Percentiles rank a stretch among this genome's conserved stretches.
Evolutionary conservation across 1,140 invertebrate species (phyloP).

Genomic region (Rhopalosiphum padi): DNA sequence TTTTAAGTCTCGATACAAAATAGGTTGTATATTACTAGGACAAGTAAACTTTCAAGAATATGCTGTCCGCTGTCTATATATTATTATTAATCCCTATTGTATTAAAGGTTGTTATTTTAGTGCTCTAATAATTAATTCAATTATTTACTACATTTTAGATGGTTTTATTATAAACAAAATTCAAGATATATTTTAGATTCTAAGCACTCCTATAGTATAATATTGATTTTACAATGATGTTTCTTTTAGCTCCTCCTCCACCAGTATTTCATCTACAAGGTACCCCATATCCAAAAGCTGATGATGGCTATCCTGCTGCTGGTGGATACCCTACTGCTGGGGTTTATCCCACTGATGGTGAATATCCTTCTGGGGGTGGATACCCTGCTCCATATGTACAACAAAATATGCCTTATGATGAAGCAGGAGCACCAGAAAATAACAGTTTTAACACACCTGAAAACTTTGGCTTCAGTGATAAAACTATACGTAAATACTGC

Average conservation of each 20-base stretch:
- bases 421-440: constrained; percentile 27
- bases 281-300: constrained; percentile 47
- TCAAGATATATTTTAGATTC: neutral
- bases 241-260: constrained; percentile 32
- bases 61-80: neutral
- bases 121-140: neutral
- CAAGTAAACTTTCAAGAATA: neutral
- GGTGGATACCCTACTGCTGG: constrained; percentile 22
- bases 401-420: constrained; percentile 35
- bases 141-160: neutral
- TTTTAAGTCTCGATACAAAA: neutral
- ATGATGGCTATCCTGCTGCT: neutral
- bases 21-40: neutral
- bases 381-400: constrained; percentile 41
- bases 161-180: neutral
- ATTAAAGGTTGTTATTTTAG: neutral
- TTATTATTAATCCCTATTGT: neutral
- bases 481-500: constrained; percentile 76
- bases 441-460: constrained; percentile 32
- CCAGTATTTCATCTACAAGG: constrained; percentile 51
- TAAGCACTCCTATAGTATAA: neutral
- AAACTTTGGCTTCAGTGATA: constrained; percentile 76
- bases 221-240: neutral
- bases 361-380: constrained; percentile 29
- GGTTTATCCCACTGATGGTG: neutral